Base-by-base conservation (phyloP, 2,888 invertebrate genomes). In the Rapana venosa region DNA sequence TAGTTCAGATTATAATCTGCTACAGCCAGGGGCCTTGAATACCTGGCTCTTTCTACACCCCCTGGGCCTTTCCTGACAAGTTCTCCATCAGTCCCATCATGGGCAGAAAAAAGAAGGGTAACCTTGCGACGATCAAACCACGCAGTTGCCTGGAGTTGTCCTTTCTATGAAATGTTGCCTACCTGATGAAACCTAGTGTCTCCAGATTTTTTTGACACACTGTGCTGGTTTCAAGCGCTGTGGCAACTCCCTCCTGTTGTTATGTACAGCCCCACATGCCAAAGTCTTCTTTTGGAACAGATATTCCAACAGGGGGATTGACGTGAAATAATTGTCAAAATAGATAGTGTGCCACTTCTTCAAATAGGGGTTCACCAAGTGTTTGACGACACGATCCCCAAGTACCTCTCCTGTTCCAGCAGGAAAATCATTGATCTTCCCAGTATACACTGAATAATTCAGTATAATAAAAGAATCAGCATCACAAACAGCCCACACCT, bases 71-170 rank as follows among this genome's bases (percentile, higher is more conserved):
- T 13, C 66, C 87, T 30, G 35, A 35, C 66, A 13, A 87, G 15
- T 30, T 32, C 47, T 2, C 35, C 66, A 35, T 87, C 87, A 66
- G 15, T 35, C 8, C 35, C 74, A 30, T 87, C 87, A 66, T 87
- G 87, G 66, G 87, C 87, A 66, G 66, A 66, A 66, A 13, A 66
- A 26, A 1, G 66, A 87, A 87, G 13, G 20, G 61, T 87, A 2
- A 87, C 87, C 17, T 87, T 87, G 47, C 56, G 8, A 56, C 87
- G 35, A 58, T 87, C 61, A 30, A 87, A 87, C 87, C 87, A 87
- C 22, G 87, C 87, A 30, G 61, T 87, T 5, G 66, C 87, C 61
- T 87, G 87, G 22, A 87, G 61, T 56, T 87, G 8, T 30, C 87
- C 61, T 15, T 58, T n/a, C 66, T 61, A 17, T 13, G 2, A 4